Evolutionary conservation across 1,140 invertebrate genomes (phyloP).

Genomic region (Drosophila kanapiae): DNA sequence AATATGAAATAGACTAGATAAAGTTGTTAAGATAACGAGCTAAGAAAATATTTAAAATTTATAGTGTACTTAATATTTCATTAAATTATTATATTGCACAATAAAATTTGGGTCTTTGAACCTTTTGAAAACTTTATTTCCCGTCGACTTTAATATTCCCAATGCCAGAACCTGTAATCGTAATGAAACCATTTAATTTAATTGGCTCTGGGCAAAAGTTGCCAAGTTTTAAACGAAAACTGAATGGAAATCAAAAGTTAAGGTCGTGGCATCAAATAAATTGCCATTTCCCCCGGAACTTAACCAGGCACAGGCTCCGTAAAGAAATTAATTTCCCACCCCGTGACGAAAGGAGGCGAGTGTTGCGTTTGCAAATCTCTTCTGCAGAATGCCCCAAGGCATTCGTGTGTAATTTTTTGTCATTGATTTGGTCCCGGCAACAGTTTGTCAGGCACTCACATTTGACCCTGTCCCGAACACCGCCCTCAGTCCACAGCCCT

Average conservation of each 20-base stretch:
- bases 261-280: conserved; percentile 54
- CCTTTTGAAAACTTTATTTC: neutral
- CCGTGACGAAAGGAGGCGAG: conserved; percentile 1
- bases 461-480: conserved; percentile 21
- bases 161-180: neutral
- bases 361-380: conserved; percentile 45
- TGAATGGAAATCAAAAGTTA: conserved; percentile 52
- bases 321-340: conserved; percentile 60
- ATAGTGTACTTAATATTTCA: neutral
- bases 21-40: neutral
- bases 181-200: conserved; percentile 46
- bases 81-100: too few relatives aligned
- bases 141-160: neutral
- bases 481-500: neutral
- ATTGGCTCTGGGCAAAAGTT: conserved; percentile 39
- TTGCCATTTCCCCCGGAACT: conserved; percentile 43
- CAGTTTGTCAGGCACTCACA: conserved; percentile 69
- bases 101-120: neutral
- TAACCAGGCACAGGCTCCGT: conserved; percentile 49
- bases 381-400: conserved; percentile 37
- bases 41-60: neutral
- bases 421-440: conserved; percentile 72
- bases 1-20: too few relatives aligned
- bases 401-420: conserved; percentile 75
- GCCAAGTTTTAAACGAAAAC: conserved; percentile 40